Conservation (phyloP, 2,797 vertebrate genomes). For the Gymnoscopelus microlampas region DNA sequence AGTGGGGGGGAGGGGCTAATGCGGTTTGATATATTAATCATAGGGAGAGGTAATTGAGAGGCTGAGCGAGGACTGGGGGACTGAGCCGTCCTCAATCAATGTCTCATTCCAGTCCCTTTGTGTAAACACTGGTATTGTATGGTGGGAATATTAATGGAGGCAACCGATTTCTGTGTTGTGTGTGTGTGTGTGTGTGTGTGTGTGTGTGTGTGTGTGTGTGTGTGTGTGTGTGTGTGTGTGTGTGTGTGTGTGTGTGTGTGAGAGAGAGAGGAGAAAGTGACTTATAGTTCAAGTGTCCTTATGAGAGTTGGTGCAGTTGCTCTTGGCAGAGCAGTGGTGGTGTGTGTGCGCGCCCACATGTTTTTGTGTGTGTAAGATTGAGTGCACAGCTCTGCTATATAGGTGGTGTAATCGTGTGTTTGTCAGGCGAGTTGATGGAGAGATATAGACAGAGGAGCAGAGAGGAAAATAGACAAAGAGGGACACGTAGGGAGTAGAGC, state of each 20-base stretch:
- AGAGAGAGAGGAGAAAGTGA: conserved; percentile 27
- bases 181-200: conserved; percentile 17
- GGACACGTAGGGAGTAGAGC: neutral
- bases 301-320: conserved; percentile 51
- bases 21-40: conserved; percentile 78
- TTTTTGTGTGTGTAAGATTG: neutral
- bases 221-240: conserved; percentile 31
- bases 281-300: conserved; percentile 61
- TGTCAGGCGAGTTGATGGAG: conserved; percentile 1
- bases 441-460: neutral
- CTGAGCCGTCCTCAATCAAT: conserved; percentile 73
- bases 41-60: conserved; percentile 77
- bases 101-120: conserved; percentile 69
- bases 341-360: neutral
- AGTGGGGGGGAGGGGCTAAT: conserved; percentile 61
- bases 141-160: conserved; percentile 70
- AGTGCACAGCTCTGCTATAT: neutral
- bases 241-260: conserved; percentile 16
- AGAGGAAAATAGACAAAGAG: neutral
- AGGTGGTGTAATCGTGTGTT: neutral
- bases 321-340: conserved; percentile 39
- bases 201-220: conserved; percentile 11
- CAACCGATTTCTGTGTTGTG: conserved; percentile 17
- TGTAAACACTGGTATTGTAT: conserved; percentile 73
- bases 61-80: conserved; percentile 59